Base-by-base conservation (phyloP, 2,888 invertebrate genomes). In the Tanaodytes sp. region DNA sequence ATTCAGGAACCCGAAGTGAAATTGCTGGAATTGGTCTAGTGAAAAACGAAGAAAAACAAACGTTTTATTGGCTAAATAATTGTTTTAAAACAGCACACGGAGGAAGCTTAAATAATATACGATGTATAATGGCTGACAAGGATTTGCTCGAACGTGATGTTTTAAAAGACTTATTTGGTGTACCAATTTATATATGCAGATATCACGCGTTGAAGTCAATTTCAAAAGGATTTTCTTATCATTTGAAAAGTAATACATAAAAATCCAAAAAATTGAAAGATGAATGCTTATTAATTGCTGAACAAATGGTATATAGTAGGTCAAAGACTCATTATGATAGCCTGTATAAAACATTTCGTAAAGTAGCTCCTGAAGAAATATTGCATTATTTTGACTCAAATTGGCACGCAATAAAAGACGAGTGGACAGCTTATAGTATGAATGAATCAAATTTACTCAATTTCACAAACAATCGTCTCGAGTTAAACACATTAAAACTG, bases 51-150 rank as follows among this genome's bases (percentile, higher is more conserved):
- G 55, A 55, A 8, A 43, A 40, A 36, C 33, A 36, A 14, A 23
- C 20, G 1, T 31, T 55, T 23, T n/a, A n/a, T 11, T 55, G 55
- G 55, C 11, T 55, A 1, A 5, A 43, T 4, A 2, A 55, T 9
- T 27, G 23, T 5, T 43, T 55, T 11, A 55, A 43, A 9, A 6
- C 27, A 4, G 4, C 27, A 27, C 4, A 27, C 27, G 5, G 5
- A 43, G n/a, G 6, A 9, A 16, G n/a, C n/a, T n/a, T 42, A 4
- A 42, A 54, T 19, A 4, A 16, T 1, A 18, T 42, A 3, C 1
- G 43, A 11, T 55, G 54, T n/a, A 20, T 55, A 6, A 55, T 55
- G 43, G 23, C 54, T 1, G 54, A 55, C 6, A 55, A 55, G 14
- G 54, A 55, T 14, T 14, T 55, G 2, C 1, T 42, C 1, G 54